Evolutionary conservation across 2,113 vertebrate genomes (phyloP), one percentile per base, ranked within the genome.

Genomic region (Canis aureus): DNA sequence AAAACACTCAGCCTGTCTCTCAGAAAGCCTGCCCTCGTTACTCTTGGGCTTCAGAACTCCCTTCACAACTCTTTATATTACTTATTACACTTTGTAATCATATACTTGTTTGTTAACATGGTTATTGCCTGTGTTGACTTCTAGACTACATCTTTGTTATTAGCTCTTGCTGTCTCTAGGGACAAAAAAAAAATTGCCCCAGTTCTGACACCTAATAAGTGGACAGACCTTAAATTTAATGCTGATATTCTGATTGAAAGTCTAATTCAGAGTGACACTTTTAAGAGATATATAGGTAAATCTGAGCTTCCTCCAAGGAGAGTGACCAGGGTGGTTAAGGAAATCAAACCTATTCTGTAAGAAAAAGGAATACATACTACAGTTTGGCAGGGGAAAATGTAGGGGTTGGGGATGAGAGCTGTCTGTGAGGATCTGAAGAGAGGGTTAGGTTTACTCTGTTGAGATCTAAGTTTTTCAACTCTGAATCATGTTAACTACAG

Each of bases 201-300:
- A 60, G 11, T 80, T 82, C 49, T 25, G 59, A 97, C 15, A 62
- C 22, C 57, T 84, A 81, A 29, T 90, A 92, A 71, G 27, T 29
- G n/a, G 25, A 43, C 29, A 89, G 23, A 92, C 22, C 35, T 96
- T 5, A 51, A 91, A 64, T 62, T 85, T 59, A 49, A 32, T 38
- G 12, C 11, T 79, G n/a, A 85, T 79, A 89, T 57, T 95, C 27
- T 93, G 67, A 93, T 1, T 89, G 17, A 92, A 92, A 96, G 27
- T 51, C 29, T 62, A 83, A 51, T 66, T 95, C 35, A 93, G 22
- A 32, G n/a, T 25, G 22, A 76, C 88, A 59, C 16, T 11, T 85
- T 86, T 71, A 92, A 73, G 53, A 95, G 19, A 55, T 23, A 89
- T 13, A 71, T 0, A 23, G 49, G 25, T 13, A 92, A 88, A 73